These are phyloP conservation scores for Myopa testacea DNA, from an alignment of 2,888 invertebrate species.

Conservation along the genomic window DNA sequence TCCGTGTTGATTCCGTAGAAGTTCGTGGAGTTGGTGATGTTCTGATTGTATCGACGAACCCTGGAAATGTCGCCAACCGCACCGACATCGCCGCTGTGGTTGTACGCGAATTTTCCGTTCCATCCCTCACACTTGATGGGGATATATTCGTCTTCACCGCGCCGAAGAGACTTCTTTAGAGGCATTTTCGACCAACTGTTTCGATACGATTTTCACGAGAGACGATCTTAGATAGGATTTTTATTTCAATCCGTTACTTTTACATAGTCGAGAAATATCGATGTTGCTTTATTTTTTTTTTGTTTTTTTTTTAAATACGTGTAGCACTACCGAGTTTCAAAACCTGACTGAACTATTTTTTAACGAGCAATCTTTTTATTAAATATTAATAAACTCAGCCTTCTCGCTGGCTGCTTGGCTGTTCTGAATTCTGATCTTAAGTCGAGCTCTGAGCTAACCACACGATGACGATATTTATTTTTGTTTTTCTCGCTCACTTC, in stretches of 20 bases:
- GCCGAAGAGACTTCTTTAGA: constrained; percentile 55
- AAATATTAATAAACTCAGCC: constrained; percentile 14
- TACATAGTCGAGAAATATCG: background rate
- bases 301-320: background rate
- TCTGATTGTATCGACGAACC: constrained; percentile 64
- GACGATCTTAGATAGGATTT: background rate
- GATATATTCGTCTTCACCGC: constrained; percentile 61
- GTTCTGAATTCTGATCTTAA: background rate
- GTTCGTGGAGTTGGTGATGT: constrained; percentile 63
- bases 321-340: constrained; percentile 18
- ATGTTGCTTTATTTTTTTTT: background rate
- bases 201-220: background rate
- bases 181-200: constrained; percentile 55
- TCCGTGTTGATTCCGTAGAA: constrained; percentile 64
- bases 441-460: background rate
- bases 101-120: constrained; percentile 66
- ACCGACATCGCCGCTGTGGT: constrained; percentile 58
- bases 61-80: constrained; percentile 56
- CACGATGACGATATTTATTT: background rate
- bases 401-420: background rate
- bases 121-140: constrained; percentile 68
- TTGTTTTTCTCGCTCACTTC: background rate
- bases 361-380: background rate
- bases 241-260: background rate
- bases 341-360: constrained; percentile 20